Conservation (phyloP, 2,797 vertebrate genomes). For the Anniella stebbinsi region DNA sequence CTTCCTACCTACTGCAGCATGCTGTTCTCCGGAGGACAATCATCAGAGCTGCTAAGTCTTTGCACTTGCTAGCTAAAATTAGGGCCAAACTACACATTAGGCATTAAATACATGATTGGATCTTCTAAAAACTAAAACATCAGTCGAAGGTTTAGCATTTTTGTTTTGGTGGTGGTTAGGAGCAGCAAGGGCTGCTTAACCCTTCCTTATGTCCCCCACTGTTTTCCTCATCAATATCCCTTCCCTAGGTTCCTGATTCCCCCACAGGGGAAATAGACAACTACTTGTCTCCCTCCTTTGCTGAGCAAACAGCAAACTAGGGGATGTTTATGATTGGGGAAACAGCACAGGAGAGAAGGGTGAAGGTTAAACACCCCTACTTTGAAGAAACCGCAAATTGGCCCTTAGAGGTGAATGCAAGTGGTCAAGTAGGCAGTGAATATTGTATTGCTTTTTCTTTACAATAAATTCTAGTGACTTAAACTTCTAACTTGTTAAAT, state of each 20-base stretch:
- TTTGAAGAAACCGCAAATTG: too few relatives aligned
- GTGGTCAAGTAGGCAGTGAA: neutral
- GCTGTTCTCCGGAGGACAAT: slow-evolving; percentile 44
- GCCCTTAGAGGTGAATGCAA: neutral
- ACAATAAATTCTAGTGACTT: neutral
- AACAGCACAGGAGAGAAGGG: neutral
- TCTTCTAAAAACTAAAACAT: neutral
- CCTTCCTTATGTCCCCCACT: neutral
- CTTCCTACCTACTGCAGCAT: slow-evolving; percentile 46
- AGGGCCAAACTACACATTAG: slow-evolving; percentile 40
- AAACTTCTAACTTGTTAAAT: neutral
- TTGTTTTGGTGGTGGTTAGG: neutral
- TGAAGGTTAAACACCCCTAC: neutral
- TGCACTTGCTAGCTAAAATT: slow-evolving; percentile 58
- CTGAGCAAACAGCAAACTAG: neutral
- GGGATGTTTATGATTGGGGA: neutral
- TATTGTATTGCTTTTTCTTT: neutral
- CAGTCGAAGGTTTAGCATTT: neutral
- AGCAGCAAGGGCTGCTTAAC: neutral
- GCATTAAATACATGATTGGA: neutral
- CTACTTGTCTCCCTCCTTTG: neutral
- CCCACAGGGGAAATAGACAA: neutral
- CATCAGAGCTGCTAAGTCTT: slow-evolving; percentile 27
- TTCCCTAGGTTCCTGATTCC: neutral
- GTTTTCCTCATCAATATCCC: neutral